phyloP scores from a whole-genome alignment of 2,797 vertebrate species.

The Anableps anableps region DNA sequence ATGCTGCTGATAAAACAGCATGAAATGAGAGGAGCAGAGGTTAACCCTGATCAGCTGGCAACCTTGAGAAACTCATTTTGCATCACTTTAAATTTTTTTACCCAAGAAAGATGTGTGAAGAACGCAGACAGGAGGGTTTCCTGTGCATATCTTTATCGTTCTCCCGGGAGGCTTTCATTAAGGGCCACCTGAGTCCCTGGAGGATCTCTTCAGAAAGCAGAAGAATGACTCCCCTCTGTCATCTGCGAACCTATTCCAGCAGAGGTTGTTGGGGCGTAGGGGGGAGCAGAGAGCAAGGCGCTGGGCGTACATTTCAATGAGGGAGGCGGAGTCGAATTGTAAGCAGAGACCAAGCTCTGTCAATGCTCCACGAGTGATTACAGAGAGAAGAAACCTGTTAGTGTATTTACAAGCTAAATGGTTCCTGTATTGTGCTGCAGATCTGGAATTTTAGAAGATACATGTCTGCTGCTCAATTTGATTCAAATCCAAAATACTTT shows the following conservation, averaged over 20 bases:
- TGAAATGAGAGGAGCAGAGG: constrained; percentile 33
- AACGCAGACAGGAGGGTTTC: constrained; percentile 18
- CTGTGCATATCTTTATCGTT: constrained; percentile 18
- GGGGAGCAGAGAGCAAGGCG: constrained; percentile 33
- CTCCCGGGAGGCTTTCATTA: constrained; percentile 51
- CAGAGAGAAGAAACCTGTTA: background rate
- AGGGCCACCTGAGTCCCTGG: constrained; percentile 42
- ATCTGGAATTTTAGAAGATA: background rate
- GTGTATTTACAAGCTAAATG: background rate
- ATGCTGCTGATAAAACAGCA: constrained; percentile 20
- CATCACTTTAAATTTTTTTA: constrained; percentile 11
- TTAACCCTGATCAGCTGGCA: constrained; percentile 55
- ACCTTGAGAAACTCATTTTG: constrained; percentile 22
- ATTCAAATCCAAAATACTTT: no score
- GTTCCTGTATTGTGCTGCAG: background rate
- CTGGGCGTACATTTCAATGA: constrained; percentile 47
- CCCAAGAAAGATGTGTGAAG: background rate
- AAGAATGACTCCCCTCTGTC: constrained; percentile 56
- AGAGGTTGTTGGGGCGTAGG: constrained; percentile 15
- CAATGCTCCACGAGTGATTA: constrained; percentile 9
- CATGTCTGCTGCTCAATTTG: background rate
- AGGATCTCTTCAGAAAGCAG: constrained; percentile 42
- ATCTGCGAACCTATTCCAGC: constrained; percentile 29
- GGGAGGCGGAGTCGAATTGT: constrained; percentile 37
- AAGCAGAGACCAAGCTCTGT: constrained; percentile 35